Evolutionary conservation across 2,797 vertebrate species (phyloP), one percentile per base, ranked within the genome.

Genomic region (Mormyrus proboscirostris): DNA sequence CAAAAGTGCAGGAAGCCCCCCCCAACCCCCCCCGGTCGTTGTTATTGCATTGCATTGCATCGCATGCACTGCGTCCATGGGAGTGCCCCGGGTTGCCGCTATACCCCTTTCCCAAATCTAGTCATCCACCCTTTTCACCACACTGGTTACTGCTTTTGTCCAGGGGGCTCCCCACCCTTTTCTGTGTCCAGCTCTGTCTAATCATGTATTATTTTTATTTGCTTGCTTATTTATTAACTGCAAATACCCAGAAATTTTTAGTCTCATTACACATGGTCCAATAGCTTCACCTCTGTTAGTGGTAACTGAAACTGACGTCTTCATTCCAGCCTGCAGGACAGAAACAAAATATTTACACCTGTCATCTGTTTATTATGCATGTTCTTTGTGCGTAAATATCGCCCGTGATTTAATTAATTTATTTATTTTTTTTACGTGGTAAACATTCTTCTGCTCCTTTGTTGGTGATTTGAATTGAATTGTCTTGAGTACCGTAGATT

Each of bases 1-100:
- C 90, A 91, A 62, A 92, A 91, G 89, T 5, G 25, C 91, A 91
- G 93, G 90, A 92, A 91, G 88, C 86, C 76, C 89, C 89, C 89
- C 55, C 29, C 29, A 33, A 33, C 29, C 53, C 51, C 14, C 73
- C 89, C 88, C 44, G 49, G 38, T 44, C 50, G 22, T 89, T 89
- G 79, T 89, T 86, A 85, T 89, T 86, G 14, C 47, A 85, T 86
- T 73, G 29, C 29, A 33, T 33, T 33, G 29, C 29, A 33, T 33
- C 16, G 88, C 83, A 14, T 89, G 59, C 19, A 44, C 44, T 73
- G 47, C 29, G 69, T 49, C 50, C 83, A 41, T 85, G 88, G 55
- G 82, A 85, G 22, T 33, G 55, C 14, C 8, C 5, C 14, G 1
- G 49, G 29, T 86, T 5, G 22, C 16, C 29, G 22, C 55, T 49